Conservation (phyloP, 2,888 invertebrate species). For the Halictus ligatus region DNA sequence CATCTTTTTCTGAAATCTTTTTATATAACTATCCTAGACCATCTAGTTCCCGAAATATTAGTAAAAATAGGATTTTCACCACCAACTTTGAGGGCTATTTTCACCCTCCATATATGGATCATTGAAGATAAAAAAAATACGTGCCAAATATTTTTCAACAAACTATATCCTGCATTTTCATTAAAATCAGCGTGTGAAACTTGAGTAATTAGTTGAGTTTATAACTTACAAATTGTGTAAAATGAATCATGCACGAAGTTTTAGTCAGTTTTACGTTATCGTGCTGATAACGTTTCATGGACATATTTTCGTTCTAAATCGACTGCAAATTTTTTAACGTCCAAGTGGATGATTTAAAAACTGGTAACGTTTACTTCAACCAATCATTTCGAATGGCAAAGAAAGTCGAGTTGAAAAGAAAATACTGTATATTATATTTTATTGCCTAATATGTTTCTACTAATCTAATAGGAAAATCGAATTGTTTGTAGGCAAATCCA, state of each 20-base stretch:
- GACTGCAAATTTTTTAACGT: neutral
- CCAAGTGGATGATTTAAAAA: neutral
- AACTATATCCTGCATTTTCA: too few species aligned
- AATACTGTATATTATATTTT: neutral
- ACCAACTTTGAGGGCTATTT: too few species aligned
- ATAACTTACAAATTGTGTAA: neutral
- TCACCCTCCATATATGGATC: too few species aligned
- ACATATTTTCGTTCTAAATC: neutral
- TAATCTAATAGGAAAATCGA: conserved; percentile 17
- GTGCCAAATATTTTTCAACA: too few species aligned
- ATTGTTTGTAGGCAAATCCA: conserved; percentile 75
- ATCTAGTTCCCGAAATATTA: too few species aligned
- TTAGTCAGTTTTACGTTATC: neutral
- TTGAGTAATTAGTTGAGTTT: neutral
- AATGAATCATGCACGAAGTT: neutral
- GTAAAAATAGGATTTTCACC: too few species aligned
- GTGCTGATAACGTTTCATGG: conserved; percentile 2
- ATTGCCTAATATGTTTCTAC: neutral
- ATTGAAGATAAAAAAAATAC: too few species aligned
- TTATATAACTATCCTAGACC: too few species aligned
- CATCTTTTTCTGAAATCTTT: too few species aligned
- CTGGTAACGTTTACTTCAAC: neutral
- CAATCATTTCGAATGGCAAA: neutral
- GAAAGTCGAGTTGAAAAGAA: neutral
- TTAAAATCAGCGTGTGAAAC: too few species aligned